These are phyloP conservation scores for Nycticebus coucang DNA, from an alignment of 2,113 vertebrate genomes.

Conservation along the genomic window DNA sequence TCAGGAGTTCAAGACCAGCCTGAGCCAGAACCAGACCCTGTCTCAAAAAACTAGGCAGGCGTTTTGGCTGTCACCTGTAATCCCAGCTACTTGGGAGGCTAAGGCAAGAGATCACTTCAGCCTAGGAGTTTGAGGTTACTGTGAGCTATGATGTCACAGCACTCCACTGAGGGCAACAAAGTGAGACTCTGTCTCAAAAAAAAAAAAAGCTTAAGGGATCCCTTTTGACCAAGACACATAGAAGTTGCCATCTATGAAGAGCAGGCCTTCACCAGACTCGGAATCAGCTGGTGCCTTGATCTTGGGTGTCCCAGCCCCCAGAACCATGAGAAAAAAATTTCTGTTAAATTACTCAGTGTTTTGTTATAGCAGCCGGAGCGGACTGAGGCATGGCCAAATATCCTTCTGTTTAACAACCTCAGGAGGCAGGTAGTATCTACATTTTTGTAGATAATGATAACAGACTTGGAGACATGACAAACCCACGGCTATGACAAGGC, in stretches of 20 bases:
- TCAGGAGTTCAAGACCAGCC: no score
- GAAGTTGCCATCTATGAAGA: neutral
- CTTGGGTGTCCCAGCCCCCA: neutral
- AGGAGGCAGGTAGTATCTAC: neutral
- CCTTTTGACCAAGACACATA: neutral
- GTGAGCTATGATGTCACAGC: no score
- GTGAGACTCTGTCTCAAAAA: no score
- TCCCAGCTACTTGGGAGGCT: no score
- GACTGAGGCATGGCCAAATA: neutral
- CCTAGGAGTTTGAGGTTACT: no score
- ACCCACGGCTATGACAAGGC: no score
- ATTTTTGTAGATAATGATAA: neutral
- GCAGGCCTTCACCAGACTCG: no score
- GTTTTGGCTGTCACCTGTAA: no score
- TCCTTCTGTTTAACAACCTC: neutral
- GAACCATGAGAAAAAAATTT: neutral
- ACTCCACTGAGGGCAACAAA: no score
- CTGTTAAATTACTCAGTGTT: neutral
- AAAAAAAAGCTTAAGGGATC: neutral
- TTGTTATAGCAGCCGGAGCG: neutral
- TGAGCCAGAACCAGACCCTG: no score
- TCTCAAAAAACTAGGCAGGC: no score
- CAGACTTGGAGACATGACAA: neutral
- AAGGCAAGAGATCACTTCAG: no score
- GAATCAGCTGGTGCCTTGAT: neutral